Conservation (phyloP, 2,888 invertebrate species). For the Pherbina coryleti region DNA sequence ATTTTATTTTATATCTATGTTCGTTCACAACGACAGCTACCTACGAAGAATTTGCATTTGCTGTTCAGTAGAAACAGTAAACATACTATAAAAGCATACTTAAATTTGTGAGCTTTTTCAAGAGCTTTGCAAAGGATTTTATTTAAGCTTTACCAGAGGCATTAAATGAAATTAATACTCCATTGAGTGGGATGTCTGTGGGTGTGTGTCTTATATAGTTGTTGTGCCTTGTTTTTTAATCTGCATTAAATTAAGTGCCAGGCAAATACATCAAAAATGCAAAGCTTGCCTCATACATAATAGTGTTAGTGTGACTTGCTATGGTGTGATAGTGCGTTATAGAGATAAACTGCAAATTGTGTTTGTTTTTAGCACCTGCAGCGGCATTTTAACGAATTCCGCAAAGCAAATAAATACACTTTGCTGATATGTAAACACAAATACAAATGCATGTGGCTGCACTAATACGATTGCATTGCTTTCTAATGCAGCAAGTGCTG, state of each 20-base stretch:
- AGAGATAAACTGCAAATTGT: neutral
- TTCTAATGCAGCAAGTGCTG: neutral
- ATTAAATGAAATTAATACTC: neutral
- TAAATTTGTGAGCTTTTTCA: neutral
- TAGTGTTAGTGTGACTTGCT: too few relatives aligned
- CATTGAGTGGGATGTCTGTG: too few relatives aligned
- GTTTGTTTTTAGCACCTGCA: neutral
- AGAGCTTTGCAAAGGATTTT: neutral
- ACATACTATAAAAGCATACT: neutral
- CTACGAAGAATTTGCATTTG: neutral
- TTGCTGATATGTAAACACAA: neutral
- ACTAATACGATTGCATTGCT: neutral
- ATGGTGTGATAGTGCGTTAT: neutral
- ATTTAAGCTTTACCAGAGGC: neutral
- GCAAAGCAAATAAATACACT: constrained; percentile 8
- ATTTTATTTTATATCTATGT: neutral
- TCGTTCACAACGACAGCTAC: neutral
- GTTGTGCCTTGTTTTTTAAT: neutral
- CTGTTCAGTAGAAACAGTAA: neutral
- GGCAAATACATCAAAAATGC: neutral
- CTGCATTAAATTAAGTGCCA: neutral
- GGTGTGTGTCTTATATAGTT: too few relatives aligned
- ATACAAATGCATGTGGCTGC: neutral
- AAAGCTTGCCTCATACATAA: neutral
- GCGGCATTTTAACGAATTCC: neutral